Conservation (phyloP, 2,797 vertebrate genomes). For the Discoglossus pictus region DNA sequence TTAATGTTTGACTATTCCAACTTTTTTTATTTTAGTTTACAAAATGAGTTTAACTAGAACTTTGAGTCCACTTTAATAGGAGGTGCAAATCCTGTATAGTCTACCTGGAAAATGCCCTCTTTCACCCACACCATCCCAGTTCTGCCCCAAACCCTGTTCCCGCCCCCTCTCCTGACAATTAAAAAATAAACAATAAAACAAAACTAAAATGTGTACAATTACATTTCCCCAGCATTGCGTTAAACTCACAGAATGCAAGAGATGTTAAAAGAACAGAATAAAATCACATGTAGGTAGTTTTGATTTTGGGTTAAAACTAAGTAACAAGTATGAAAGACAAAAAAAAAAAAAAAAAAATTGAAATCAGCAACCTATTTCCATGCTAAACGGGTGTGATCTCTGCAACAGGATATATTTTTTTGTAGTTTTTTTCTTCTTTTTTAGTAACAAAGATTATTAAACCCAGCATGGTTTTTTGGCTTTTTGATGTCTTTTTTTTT, state of each 20-base stretch:
- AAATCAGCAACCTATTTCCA: slow-evolving; percentile 74
- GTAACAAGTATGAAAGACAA: slow-evolving; percentile 72
- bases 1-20: slow-evolving; percentile 75
- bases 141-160: slow-evolving; percentile 43
- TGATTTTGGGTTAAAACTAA: slow-evolving; percentile 71
- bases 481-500: slow-evolving; percentile 58
- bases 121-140: slow-evolving; percentile 24
- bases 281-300: slow-evolving; percentile 69
- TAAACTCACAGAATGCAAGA: slow-evolving; percentile 88
- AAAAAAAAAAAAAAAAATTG: too few relatives aligned
- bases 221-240: slow-evolving; percentile 87
- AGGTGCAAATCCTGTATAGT: slow-evolving; percentile 41
- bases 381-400: slow-evolving; percentile 75
- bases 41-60: slow-evolving; percentile 70
- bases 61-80: slow-evolving; percentile 34
- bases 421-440: slow-evolving; percentile 68
- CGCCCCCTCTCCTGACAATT: slow-evolving; percentile 36
- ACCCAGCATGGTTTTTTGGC: slow-evolving; percentile 86
- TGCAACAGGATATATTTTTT: slow-evolving; percentile 59
- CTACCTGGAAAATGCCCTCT: slow-evolving; percentile 35
- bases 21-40: slow-evolving; percentile 73
- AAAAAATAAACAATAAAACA: slow-evolving; percentile 58
- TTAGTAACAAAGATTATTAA: slow-evolving; percentile 80
- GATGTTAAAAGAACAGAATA: slow-evolving; percentile 52
- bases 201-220: slow-evolving; percentile 84